Base-by-base conservation (phyloP, 2,888 invertebrate genomes). In the Lasioglossum pauxillum region DNA sequence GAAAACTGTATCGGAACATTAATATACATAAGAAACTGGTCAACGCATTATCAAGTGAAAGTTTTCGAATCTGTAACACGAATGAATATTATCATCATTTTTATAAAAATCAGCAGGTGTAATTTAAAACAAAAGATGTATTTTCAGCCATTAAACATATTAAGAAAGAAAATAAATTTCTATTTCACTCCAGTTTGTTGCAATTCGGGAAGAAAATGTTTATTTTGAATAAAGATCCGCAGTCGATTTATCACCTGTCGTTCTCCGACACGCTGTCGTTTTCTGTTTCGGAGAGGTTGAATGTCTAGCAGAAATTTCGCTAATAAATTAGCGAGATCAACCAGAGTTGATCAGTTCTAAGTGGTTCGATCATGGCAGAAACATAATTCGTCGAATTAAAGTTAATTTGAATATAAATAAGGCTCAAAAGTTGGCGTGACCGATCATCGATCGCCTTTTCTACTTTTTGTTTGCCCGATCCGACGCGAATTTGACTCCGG, bases 361-460 rank as follows among this genome's bases (percentile, higher is more conserved):
- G 60, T n/a, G 60, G 31, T 31, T 64, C 60, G 14, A 7, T 64
- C 27, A 64, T 31, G 60, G 16, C 14, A 31, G 60, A 31, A 64
- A 64, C 23, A 23, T 53, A 53, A 53, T 64, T 64, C 16, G 60
- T 64, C 27, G 60, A 64, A 64, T 64, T 31, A 31, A 64, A 64
- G 60, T 64, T 60, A 27, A 64, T 64, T 31, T 64, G 60, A 64
- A 64, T 64, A 64, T 64, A 31, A 31, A 64, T 64, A 64, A 64
- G 60, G 31, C 27, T 27, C 60, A 16, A 27, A 16, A 27, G 60
- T 27, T 31, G 27, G 60, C 60, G 60, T 64, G 60, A 31, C 31
- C 0, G 60, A 64, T 64, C 60, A 64, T 16, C 27, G 60, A 14
- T 7, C 27, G 31, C 60, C 7, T 64, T 64, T 31, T 31, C 60